Evolutionary conservation across 1,140 invertebrate genomes (phyloP), one percentile per base, ranked within the genome.

Genomic region (Lucilia sericata): DNA sequence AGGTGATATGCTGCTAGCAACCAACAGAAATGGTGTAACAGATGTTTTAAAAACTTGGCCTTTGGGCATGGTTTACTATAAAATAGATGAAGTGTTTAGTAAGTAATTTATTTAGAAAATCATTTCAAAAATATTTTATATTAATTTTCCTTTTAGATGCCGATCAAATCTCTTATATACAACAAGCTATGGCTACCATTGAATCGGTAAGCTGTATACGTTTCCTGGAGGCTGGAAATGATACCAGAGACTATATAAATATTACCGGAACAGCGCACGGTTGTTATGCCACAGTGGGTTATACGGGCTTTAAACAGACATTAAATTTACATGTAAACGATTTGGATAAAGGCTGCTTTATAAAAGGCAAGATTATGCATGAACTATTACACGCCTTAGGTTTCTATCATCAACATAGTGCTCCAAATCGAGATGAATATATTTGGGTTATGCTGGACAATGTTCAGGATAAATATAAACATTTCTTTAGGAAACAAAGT

Each of bases 321-420:
- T 84, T 93, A 14, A 94, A 93, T 87, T 85, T 94, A 4, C 88
- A 91, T 10, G 88, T 90, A 2, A 89, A 88, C 85, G 87, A 87
- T 0, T 47, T 90, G n/a, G 91, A 91, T 0, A 90, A 91, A 25
- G 92, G 92, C 5, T 94, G 93, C 85, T 93, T 93, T 82, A 88
- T 92, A 0, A 91, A 92, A 51, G 93, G 93, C 10, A 93, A 92
- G 0, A 91, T 95, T 14, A 92, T 95, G 5, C 95, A 96, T 85
- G 95, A 96, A 88, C 88, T 95, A 5, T 89, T 95, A 36, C 95
- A 95, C 84, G 92, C 93, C 0, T 87, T 94, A 13, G 94, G 94
- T 0, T 94, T 94, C 84, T 92, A 89, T 85, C 92, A 95, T 85
- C 93, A 95, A 85, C 94, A 95, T 85, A 93, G 92, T 85, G 88